Conservation (phyloP, 2,888 invertebrate genomes). For the Ormyrus labotus region DNA sequence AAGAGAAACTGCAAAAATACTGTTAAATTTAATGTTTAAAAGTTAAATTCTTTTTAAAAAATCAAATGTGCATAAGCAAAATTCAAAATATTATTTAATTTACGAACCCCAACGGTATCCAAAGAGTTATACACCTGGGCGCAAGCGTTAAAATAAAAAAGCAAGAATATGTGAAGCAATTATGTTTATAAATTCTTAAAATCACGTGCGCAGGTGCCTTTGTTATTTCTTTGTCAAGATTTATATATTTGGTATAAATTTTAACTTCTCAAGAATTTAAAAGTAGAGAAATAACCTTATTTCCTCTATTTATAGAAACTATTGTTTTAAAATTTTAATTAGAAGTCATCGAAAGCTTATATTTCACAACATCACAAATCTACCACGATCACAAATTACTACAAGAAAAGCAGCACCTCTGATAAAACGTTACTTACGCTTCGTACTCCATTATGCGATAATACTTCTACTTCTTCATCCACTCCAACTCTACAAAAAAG, state of each 20-base stretch:
- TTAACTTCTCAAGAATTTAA: conserved; percentile 22
- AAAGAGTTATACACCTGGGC: conserved; percentile 67
- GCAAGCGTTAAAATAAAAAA: conserved; percentile 64
- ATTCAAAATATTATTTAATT: not conserved
- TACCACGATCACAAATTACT: conserved; percentile 47
- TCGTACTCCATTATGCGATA: conserved; percentile 87
- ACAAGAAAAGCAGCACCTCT: conserved; percentile 30
- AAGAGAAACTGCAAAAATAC: not conserved
- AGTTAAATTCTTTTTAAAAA: conserved; percentile 1
- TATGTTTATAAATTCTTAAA: conserved; percentile 48
- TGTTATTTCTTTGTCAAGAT: not conserved
- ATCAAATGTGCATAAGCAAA: not conserved
- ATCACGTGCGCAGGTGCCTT: conserved; percentile 61
- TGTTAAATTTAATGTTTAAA: not conserved
- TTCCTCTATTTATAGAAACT: not conserved
- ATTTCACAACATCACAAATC: conserved; percentile 40
- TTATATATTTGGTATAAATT: not conserved
- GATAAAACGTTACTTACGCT: conserved; percentile 83
- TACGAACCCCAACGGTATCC: conserved; percentile 67
- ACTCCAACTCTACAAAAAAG: conserved; percentile 86
- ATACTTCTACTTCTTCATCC: conserved; percentile 92
- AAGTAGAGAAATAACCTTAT: conserved; percentile 14
- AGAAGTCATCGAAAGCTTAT: conserved; percentile 46
- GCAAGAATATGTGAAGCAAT: conserved; percentile 54
- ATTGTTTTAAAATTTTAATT: conserved; percentile 14